Base-by-base conservation (phyloP, 2,888 invertebrate genomes). In the Leucophora obtusa region DNA sequence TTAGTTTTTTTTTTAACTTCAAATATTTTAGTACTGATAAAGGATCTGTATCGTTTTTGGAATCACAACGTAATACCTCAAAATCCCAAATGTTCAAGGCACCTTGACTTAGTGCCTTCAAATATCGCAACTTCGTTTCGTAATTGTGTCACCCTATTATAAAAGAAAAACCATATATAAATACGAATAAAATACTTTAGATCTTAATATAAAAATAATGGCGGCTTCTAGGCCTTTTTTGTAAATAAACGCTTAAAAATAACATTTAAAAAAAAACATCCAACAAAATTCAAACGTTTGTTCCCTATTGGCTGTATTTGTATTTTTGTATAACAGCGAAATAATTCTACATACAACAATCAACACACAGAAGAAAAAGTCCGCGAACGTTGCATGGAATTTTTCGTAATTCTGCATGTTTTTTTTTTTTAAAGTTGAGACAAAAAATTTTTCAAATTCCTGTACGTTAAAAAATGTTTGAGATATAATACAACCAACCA, bases 391-490 rank as follows among this genome's bases (percentile, higher is more conserved):
- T 77, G 63, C 65, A 76, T 81, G 77, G 76, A 76, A 77, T 81
- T 81, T 28, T 81, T 77, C 73, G 73, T 77, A 65, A 73, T 81
- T 73, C 69, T 70, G 69, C 70, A 56, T 35, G 66, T 60, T 50
- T 51, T 66, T 56, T 18, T n/a, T 62, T 24, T 62, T 56, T 60
- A 17, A 38, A 76, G 80, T 80, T 81, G 81, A 74, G 73, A 77
- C 77, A 77, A 77, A 81, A 82, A 83, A 84, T 84, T 82, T 84
- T 83, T 84, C 65, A 83, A 83, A 84, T 84, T 84, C 83, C 79
- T 80, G 83, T 83, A 84, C 84, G 83, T 83, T 82, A 70, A 84
- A 83, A 82, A 79, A 84, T 84, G 81, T 83, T n/a, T 82, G 80
- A 82, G 80, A 79, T 80, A 75, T 76, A 66, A 73, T 60, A 74